Conservation (phyloP, 2,797 vertebrate species). For the Silurus aristotelis region DNA sequence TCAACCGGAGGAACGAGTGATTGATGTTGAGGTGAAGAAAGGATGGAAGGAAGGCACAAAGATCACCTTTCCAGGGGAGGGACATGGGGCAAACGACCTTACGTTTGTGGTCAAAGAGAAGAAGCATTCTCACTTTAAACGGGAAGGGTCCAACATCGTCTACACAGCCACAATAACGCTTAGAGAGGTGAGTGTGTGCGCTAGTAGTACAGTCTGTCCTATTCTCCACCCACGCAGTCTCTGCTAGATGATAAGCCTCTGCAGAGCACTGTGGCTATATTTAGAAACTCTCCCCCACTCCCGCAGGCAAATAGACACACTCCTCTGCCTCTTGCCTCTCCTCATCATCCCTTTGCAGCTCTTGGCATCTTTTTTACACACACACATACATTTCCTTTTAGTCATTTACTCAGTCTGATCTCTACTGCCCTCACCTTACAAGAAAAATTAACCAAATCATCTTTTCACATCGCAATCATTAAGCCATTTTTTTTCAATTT, state of each 20-base stretch:
- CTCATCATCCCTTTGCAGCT: conserved; percentile 56
- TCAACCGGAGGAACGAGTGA: conserved; percentile 87
- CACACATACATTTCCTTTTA: conserved; percentile 54
- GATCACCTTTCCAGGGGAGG: conserved; percentile 96
- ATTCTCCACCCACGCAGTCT: conserved; percentile 49
- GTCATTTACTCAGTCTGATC: conserved; percentile 17
- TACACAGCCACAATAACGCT: conserved; percentile 90
- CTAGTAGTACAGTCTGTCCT: conserved; percentile 42
- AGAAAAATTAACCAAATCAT: too few relatives aligned
- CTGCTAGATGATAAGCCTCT: conserved; percentile 58
- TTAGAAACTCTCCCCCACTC: conserved; percentile 66
- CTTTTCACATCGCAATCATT: background rate
- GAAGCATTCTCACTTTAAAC: conserved; percentile 86
- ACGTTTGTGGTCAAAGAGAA: conserved; percentile 92
- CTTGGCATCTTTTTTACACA: conserved; percentile 56
- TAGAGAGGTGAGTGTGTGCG: conserved; percentile 80
- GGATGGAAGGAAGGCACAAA: conserved; percentile 95
- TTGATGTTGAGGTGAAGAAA: conserved; percentile 95
- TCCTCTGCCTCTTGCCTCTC: conserved; percentile 58
- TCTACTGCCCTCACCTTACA: background rate
- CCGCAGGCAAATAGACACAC: conserved; percentile 59
- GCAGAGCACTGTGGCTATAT: conserved; percentile 76
- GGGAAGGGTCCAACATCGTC: conserved; percentile 89
- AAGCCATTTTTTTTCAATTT: background rate
- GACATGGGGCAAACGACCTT: conserved; percentile 88